phyloP scores from a whole-genome alignment of 2,797 vertebrate genomes.

The Cyclopterus lumpus region DNA sequence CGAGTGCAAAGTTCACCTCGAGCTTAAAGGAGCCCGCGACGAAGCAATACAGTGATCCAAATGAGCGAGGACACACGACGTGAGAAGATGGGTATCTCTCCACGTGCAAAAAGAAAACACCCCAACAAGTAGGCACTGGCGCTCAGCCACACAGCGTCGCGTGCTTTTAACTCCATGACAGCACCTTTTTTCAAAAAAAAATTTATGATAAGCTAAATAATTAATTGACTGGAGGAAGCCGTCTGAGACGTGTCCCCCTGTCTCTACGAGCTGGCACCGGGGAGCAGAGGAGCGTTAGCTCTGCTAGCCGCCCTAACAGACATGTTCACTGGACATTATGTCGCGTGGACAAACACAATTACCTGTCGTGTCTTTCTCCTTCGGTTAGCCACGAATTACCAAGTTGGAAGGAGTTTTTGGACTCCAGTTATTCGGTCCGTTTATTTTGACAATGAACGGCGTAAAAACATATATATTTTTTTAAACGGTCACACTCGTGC shows the following conservation, averaged over 20 bases:
- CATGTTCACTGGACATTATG: not conserved
- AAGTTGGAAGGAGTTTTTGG: slow-evolving; percentile 39
- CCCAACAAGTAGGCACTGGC: not conserved
- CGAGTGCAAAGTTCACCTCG: slow-evolving; percentile 42
- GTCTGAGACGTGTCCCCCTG: not conserved
- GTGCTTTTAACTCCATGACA: not conserved
- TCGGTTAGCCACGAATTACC: not conserved
- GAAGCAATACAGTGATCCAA: not conserved
- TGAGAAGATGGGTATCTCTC: slow-evolving; percentile 3
- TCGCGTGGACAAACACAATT: not conserved
- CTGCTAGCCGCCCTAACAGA: slow-evolving; percentile 39
- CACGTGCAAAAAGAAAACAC: slow-evolving; percentile 38
- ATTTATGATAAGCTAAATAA: not conserved
- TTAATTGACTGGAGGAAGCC: slow-evolving; percentile 19
- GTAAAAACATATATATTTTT: not conserved
- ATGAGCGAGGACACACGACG: not conserved
- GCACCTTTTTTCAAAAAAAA: slow-evolving; percentile 27
- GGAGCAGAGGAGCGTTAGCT: slow-evolving; percentile 32
- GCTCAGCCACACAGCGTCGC: not conserved
- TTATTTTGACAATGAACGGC: slow-evolving; percentile 11
- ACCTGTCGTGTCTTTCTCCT: not conserved
- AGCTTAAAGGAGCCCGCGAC: not conserved
- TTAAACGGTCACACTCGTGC: slow-evolving; percentile 19
- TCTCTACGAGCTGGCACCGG: not conserved
- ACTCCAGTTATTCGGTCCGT: not conserved